These are phyloP conservation scores for Varecia variegata DNA, from an alignment of 2,797 vertebrate species.

Conservation along the genomic window DNA sequence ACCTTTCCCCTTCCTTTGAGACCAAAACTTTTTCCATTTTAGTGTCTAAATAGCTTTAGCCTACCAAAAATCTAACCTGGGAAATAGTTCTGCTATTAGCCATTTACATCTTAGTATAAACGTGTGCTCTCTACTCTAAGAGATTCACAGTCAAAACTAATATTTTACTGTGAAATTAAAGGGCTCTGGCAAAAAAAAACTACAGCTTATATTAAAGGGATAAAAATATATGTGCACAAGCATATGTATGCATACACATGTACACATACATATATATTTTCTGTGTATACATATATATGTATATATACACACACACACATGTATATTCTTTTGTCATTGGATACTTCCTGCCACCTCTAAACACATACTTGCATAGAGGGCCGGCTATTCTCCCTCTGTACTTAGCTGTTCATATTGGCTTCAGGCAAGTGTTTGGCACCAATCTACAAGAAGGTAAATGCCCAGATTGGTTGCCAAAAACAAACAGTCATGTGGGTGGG, in stretches of 20 bases:
- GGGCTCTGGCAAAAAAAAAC: background rate
- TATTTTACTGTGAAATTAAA: constrained; percentile 18
- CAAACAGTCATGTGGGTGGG: constrained; percentile 57
- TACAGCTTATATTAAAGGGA: background rate
- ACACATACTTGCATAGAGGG: background rate
- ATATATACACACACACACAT: background rate
- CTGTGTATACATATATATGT: background rate
- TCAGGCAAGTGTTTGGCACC: constrained; percentile 48
- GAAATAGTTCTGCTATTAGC: background rate
- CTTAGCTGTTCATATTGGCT: constrained; percentile 5
- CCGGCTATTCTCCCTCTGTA: constrained; percentile 1
- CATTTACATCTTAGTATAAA: constrained; percentile 41
- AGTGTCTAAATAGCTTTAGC: background rate
- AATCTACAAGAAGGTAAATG: constrained; percentile 51
- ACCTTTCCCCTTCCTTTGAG: background rate
- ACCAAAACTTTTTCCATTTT: background rate
- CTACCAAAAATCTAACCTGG: background rate
- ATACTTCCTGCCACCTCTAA: background rate
- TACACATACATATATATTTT: background rate
- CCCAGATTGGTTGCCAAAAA: constrained; percentile 50
- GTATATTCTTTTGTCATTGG: background rate
- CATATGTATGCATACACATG: background rate
- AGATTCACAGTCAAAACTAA: background rate
- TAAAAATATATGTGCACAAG: background rate
- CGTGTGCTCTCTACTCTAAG: background rate